These are phyloP conservation scores for Pungitius pungitius DNA, from an alignment of 2,113 vertebrate genomes.

Conservation along the genomic window DNA sequence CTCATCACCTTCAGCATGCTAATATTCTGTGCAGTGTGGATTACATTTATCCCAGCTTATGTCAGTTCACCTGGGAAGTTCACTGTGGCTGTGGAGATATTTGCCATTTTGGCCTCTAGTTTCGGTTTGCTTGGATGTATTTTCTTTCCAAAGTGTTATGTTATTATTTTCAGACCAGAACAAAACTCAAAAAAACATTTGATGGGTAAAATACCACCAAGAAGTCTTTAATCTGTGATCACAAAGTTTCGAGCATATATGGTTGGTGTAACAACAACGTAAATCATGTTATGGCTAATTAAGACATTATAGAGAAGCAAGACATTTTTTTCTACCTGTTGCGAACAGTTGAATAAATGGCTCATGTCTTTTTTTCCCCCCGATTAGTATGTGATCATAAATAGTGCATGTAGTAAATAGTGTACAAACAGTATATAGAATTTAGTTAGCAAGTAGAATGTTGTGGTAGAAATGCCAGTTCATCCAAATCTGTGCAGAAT, in stretches of 20 bases:
- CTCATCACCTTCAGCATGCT: slow-evolving; percentile 75
- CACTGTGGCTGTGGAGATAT: slow-evolving; percentile 74
- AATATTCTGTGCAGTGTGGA: slow-evolving; percentile 76
- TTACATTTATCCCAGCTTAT: slow-evolving; percentile 70
- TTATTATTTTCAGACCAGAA: slow-evolving; percentile 71
- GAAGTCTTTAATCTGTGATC: slow-evolving; percentile 30
- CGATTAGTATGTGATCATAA: background rate
- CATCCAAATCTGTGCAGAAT: background rate
- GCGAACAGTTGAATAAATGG: slow-evolving; percentile 15
- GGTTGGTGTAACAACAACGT: background rate
- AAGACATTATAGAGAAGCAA: background rate
- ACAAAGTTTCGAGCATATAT: background rate
- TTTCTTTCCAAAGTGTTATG: slow-evolving; percentile 73
- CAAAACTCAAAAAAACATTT: slow-evolving; percentile 69
- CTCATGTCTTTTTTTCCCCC: no score
- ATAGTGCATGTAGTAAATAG: background rate
- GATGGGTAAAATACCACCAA: slow-evolving; percentile 56
- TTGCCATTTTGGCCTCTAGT: slow-evolving; percentile 70
- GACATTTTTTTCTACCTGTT: background rate
- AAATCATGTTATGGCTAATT: background rate
- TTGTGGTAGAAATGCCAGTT: background rate
- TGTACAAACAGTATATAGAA: no score
- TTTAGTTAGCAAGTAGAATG: background rate
- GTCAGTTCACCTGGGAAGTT: slow-evolving; percentile 74
- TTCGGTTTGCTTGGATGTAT: slow-evolving; percentile 68